These are phyloP conservation scores for Dolichomitus sp. DNA, from an alignment of 2,888 invertebrate genomes.

Conservation along the genomic window DNA sequence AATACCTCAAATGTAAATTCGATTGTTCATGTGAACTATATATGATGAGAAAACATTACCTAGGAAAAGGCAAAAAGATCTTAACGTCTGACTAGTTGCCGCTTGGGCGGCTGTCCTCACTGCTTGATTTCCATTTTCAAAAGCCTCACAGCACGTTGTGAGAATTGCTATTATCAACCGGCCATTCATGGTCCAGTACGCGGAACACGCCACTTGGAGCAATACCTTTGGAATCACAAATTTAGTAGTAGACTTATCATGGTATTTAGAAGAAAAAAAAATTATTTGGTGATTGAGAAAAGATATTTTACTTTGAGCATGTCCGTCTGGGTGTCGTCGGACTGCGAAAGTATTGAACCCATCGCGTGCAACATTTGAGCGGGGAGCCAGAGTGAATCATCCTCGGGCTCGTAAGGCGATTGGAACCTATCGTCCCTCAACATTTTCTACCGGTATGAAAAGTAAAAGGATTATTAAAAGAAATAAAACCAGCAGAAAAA, in stretches of 20 bases:
- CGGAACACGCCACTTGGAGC: constrained; percentile 95
- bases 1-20: neutral
- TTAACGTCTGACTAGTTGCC: constrained; percentile 95
- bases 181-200: constrained; percentile 96
- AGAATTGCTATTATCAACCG: constrained; percentile 95
- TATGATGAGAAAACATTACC: constrained; percentile 86
- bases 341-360: constrained; percentile 92
- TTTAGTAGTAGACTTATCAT: neutral
- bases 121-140: constrained; percentile 92
- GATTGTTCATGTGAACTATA: neutral
- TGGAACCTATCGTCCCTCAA: constrained; percentile 97
- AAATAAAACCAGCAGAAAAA: neutral
- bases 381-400: constrained; percentile 97
- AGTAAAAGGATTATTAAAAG: neutral
- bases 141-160: constrained; percentile 94
- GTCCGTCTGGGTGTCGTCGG: constrained; percentile 94
- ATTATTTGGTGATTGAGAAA: neutral
- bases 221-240: constrained; percentile 88
- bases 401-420: constrained; percentile 95
- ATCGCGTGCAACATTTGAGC: constrained; percentile 96
- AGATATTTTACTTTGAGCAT: constrained; percentile 88
- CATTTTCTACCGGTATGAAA: constrained; percentile 90
- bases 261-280: neutral
- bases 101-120: constrained; percentile 96
- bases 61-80: constrained; percentile 94